Evolutionary conservation across 92 coral and sea anemone genomes (phyloP).

Genomic region (Zoanthus solanderi): DNA sequence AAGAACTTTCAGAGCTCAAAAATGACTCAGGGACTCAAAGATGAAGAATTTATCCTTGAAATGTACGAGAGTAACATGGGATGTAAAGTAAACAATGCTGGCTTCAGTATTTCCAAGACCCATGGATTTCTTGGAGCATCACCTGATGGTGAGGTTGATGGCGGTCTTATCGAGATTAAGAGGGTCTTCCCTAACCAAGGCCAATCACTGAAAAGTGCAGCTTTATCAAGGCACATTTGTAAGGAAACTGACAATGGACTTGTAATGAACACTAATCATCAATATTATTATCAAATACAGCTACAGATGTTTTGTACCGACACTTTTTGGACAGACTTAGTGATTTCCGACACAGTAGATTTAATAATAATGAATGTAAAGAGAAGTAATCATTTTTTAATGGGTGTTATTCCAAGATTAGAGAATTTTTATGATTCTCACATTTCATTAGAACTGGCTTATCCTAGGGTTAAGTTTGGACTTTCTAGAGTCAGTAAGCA

Average conservation of each 20-base stretch:
- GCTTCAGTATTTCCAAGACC: slow-evolving; percentile 61
- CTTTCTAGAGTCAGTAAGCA: neutral
- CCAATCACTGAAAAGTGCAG: slow-evolving; percentile 54
- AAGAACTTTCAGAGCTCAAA: slow-evolving; percentile 54
- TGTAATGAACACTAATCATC: slow-evolving; percentile 58
- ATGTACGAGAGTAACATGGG: slow-evolving; percentile 58
- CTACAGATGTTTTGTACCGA: slow-evolving; percentile 67
- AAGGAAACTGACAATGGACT: slow-evolving; percentile 52
- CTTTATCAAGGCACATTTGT: slow-evolving; percentile 53
- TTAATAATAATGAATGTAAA: slow-evolving; percentile 55
- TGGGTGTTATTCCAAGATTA: slow-evolving; percentile 50
- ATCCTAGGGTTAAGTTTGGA: neutral
- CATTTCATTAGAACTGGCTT: neutral
- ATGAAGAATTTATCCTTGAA: slow-evolving; percentile 43
- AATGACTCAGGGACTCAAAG: slow-evolving; percentile 66
- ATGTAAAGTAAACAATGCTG: slow-evolving; percentile 59
- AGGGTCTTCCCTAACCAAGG: slow-evolving; percentile 56
- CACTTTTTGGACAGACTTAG: slow-evolving; percentile 63
- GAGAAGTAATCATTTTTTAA: slow-evolving; percentile 38
- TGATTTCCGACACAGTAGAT: slow-evolving; percentile 52
- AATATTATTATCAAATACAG: slow-evolving; percentile 63
- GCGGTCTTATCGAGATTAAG: slow-evolving; percentile 47
- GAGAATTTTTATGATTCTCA: slow-evolving; percentile 53
- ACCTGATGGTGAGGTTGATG: slow-evolving; percentile 42
- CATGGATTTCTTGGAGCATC: slow-evolving; percentile 57